These are phyloP conservation scores for Mythimna albipuncta DNA, from an alignment of 2,888 invertebrate species.

Conservation along the genomic window DNA sequence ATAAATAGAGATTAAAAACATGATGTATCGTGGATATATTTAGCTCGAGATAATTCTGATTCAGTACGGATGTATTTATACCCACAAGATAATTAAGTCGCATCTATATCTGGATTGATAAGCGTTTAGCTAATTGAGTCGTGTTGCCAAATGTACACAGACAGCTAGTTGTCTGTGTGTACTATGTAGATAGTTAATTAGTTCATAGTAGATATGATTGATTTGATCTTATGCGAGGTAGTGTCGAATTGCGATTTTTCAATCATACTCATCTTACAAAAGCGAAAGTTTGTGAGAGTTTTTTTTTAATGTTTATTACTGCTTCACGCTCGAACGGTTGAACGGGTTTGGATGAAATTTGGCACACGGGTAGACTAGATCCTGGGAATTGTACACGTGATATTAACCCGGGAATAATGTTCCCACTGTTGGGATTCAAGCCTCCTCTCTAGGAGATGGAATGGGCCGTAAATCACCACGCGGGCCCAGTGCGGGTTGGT, in stretches of 20 bases:
- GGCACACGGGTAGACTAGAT: no score
- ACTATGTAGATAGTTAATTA: neutral
- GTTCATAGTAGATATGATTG: neutral
- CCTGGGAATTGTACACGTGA: no score
- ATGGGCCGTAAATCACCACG: no score
- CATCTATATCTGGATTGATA: constrained; percentile 72
- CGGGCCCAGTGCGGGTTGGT: no score
- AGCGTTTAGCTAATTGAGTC: constrained; percentile 76
- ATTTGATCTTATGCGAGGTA: neutral
- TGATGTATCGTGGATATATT: constrained; percentile 2
- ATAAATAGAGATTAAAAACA: constrained; percentile 17
- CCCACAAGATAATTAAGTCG: constrained; percentile 49
- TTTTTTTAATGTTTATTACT: no score
- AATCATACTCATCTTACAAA: no score
- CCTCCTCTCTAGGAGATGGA: no score
- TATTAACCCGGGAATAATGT: no score
- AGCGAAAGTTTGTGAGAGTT: no score
- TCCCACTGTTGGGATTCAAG: no score
- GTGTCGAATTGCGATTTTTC: neutral
- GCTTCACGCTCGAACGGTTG: no score
- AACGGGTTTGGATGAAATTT: no score
- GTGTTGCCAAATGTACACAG: constrained; percentile 64
- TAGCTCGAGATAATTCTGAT: constrained; percentile 19
- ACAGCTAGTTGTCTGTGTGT: neutral
- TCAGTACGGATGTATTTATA: constrained; percentile 1